These are phyloP conservation scores for Alloscopus bannaensis DNA, from an alignment of 2,888 invertebrate species.

Conservation along the genomic window DNA sequence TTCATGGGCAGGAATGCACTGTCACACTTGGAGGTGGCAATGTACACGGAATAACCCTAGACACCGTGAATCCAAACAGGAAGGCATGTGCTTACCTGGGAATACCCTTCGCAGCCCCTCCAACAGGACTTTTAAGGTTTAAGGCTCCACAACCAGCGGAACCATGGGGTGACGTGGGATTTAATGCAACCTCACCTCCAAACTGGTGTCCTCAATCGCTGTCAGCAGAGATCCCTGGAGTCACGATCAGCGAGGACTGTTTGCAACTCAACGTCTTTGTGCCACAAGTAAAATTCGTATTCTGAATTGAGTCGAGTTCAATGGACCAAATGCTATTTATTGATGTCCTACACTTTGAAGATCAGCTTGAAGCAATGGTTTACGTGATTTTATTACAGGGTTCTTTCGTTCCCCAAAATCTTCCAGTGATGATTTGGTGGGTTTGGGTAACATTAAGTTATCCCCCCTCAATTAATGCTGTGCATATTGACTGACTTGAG, in stretches of 20 bases:
- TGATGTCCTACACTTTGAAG: too few relatives aligned
- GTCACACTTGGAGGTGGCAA: constrained; percentile 14
- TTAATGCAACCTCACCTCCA: not conserved
- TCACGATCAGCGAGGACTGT: not conserved
- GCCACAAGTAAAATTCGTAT: not conserved
- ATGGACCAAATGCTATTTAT: too few relatives aligned
- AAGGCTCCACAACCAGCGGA: not conserved
- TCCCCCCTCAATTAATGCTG: too few relatives aligned
- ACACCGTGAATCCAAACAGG: constrained; percentile 15
- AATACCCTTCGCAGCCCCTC: constrained; percentile 35
- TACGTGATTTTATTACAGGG: too few relatives aligned
- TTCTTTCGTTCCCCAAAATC: too few relatives aligned
- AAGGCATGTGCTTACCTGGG: constrained; percentile 10
- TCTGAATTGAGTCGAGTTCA: too few relatives aligned
- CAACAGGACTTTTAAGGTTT: constrained; percentile 25
- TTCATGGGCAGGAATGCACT: constrained; percentile 10
- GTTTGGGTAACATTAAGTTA: too few relatives aligned
- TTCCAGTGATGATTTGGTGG: constrained; percentile 33
- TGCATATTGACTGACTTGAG: not conserved
- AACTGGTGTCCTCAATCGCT: not conserved
- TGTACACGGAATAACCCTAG: not conserved
- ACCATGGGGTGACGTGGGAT: not conserved
- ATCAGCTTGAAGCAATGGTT: too few relatives aligned
- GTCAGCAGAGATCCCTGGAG: not conserved
- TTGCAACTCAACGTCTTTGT: not conserved